Conservation (phyloP, 2,113 vertebrate genomes). For the Calonectris borealis region DNA sequence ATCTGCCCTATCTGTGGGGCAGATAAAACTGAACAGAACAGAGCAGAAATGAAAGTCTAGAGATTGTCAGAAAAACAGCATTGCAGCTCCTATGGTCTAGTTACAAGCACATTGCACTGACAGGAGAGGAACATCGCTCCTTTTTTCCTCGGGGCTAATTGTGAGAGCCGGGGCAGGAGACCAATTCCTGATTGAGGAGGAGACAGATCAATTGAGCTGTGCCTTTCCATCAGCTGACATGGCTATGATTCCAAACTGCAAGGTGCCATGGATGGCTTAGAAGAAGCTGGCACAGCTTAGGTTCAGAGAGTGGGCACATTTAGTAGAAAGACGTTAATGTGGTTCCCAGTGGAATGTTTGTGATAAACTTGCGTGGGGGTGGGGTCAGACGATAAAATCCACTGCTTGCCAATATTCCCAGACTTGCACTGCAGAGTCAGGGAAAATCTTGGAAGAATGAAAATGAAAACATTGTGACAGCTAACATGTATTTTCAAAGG, state of each 20-base stretch:
- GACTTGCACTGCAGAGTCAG: background rate
- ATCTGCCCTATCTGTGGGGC: background rate
- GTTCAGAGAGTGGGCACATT: background rate
- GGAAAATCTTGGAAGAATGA: background rate
- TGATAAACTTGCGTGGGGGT: accelerated
- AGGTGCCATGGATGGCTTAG: background rate
- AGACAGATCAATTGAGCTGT: background rate
- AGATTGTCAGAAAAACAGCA: background rate
- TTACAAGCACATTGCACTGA: background rate
- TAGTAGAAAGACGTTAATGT: background rate
- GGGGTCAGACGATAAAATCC: background rate
- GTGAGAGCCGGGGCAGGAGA: background rate
- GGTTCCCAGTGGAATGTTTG: background rate
- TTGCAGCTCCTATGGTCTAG: background rate
- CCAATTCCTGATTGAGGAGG: background rate
- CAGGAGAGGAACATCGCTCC: background rate
- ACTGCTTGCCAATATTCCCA: background rate
- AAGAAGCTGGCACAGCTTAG: background rate
- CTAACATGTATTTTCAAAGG: background rate
- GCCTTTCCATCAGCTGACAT: background rate
- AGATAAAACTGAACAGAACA: background rate
- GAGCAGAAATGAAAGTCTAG: background rate
- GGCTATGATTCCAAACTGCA: background rate
- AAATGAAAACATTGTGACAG: background rate
- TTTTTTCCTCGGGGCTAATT: background rate